phyloP scores from a whole-genome alignment of 2,888 invertebrate species.

The Leucoma salicis region DNA sequence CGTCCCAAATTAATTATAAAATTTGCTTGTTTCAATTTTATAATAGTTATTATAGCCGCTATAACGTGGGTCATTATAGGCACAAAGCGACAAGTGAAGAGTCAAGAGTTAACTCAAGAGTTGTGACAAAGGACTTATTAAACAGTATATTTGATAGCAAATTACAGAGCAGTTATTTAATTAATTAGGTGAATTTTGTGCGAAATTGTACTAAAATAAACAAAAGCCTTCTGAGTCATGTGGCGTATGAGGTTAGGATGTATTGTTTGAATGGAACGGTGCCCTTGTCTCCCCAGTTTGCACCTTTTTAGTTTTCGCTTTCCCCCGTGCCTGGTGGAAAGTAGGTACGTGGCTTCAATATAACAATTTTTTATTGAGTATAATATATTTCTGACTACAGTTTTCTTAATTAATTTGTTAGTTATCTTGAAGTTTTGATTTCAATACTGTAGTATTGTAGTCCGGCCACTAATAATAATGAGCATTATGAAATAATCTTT shows the following conservation, averaged over 20 bases:
- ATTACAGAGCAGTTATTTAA: conserved; percentile 44
- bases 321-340: too few species aligned
- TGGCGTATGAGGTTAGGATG: conserved; percentile 31
- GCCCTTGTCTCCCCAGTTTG: conserved; percentile 12
- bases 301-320: conserved; percentile 21
- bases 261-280: conserved; percentile 31
- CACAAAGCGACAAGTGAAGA: conserved; percentile 47
- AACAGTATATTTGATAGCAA: conserved; percentile 47
- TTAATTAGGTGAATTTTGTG: conserved; percentile 42
- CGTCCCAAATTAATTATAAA: conserved; percentile 53
- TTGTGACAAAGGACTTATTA: conserved; percentile 57
- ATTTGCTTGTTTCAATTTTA: conserved; percentile 58
- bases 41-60: conserved; percentile 63
- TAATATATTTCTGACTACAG: too few species aligned
- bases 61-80: conserved; percentile 49
- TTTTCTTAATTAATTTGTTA: too few species aligned
- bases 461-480: too few species aligned
- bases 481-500: too few species aligned
- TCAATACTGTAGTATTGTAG: too few species aligned
- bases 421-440: too few species aligned
- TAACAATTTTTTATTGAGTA: too few species aligned
- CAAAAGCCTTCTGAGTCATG: conserved; percentile 25
- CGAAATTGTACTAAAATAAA: conserved; percentile 34
- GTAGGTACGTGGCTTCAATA: too few species aligned
- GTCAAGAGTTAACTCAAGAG: too few species aligned